Base-by-base conservation (phyloP, 1,140 invertebrate genomes). In the Trachymyrmex cornetzi region DNA sequence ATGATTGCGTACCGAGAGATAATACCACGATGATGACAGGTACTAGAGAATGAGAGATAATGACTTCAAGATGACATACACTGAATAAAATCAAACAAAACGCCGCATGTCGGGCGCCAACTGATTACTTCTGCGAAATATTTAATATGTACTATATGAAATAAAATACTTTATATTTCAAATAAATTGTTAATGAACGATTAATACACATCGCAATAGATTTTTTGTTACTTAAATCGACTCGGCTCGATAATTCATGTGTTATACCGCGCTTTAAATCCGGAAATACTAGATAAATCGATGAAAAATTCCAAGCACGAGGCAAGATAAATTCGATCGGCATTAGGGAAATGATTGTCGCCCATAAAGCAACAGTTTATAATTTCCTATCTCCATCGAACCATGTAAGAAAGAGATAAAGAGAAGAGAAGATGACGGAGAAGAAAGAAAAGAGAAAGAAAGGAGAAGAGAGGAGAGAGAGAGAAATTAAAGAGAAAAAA, bases 41-140 rank as follows among this genome's bases (percentile, higher is more conserved):
- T 69, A 50, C 22, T 69, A 50, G 38, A 69, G 44, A 3, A 69
- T 69, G 66, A 69, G 38, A 24, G 6, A 69, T 69, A 48, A 69
- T 69, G 19, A 69, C 19, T 69, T 69, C 14, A 27, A 27, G 5
- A 22, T 5, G 4, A 69, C 22, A 2, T n/a, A 50, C 5, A 27
- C 2, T 11, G 11, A 44, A 44, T 44, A 44, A 44, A 67, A 44
- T 16, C 19, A 69, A 7, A 69, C 3, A 57, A 11, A 22, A 22
- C 19, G 1, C 3, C 7, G 30, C 1, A n/a, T 1, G 27, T 34
- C 16, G 14, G 34, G 14, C 2, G 16, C 24, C 14, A 66, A 34
- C 16, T 34, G 7, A 11, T n/a, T 24, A 1, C 3, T 34, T 66
- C 16, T 30, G 19, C 63, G 30, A 24, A 61, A 34, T 66, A 66